Evolutionary conservation across 2,113 vertebrate genomes (phyloP).

Genomic region (Seriola quinqueradiata): DNA sequence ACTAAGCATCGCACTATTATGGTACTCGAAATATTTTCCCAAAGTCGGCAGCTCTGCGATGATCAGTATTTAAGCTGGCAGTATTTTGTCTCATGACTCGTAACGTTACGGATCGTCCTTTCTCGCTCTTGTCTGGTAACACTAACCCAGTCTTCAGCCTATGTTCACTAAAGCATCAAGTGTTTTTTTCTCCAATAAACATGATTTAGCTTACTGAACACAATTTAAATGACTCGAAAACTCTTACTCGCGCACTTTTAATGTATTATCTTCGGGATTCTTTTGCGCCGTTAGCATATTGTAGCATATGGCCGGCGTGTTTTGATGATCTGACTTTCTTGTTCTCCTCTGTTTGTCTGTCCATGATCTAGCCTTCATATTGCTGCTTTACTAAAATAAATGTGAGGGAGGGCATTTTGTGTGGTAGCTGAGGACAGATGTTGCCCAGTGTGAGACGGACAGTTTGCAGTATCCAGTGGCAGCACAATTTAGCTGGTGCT

Average conservation of each 20-base stretch:
- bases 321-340: slow-evolving; percentile 43
- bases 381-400: slow-evolving; percentile 29
- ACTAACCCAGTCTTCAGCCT: not conserved
- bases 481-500: slow-evolving; percentile 59
- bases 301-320: slow-evolving; percentile 46
- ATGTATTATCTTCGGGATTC: slow-evolving; percentile 12
- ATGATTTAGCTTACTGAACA: slow-evolving; percentile 19
- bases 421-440: slow-evolving; percentile 70
- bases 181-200: not conserved
- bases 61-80: not conserved
- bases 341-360: slow-evolving; percentile 30
- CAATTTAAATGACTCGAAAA: not conserved
- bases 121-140: not conserved
- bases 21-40: no score
- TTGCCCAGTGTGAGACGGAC: slow-evolving; percentile 72
- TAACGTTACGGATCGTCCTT: not conserved
- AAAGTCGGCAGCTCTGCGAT: no score
- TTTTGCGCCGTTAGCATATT: not conserved
- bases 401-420: slow-evolving; percentile 39
- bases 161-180: not conserved
- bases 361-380: slow-evolving; percentile 35
- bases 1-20: no score
- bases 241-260: slow-evolving; percentile 2
- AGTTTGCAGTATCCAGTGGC: slow-evolving; percentile 58
- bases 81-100: not conserved